phyloP scores from a whole-genome alignment of 1,140 invertebrate genomes.

The Potamilus streckersoni region DNA sequence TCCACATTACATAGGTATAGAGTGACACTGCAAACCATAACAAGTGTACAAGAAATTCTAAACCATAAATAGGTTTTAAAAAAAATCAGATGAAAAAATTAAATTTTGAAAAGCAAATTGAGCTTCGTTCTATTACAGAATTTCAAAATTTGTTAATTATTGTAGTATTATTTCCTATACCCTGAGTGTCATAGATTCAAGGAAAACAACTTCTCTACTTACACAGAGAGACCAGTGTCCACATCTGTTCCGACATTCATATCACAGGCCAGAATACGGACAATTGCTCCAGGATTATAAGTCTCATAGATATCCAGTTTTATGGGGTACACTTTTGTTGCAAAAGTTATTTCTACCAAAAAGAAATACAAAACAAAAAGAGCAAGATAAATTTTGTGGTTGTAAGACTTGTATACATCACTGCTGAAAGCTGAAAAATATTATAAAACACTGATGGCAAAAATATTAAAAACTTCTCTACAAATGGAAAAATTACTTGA shows the following conservation, averaged over 20 bases:
- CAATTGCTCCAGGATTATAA: slow-evolving; percentile 88
- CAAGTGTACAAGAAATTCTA: too few species aligned
- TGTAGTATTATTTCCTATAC: too few species aligned
- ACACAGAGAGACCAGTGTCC: slow-evolving; percentile 60
- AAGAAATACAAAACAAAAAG: slow-evolving; percentile 12
- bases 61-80: too few species aligned
- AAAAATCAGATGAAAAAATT: too few species aligned
- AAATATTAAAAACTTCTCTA: too few species aligned
- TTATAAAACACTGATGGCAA: neutral
- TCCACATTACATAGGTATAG: too few species aligned
- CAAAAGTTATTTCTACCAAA: slow-evolving; percentile 73
- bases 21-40: too few species aligned
- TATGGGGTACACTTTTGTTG: slow-evolving; percentile 80
- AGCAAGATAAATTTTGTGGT: neutral
- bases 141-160: too few species aligned
- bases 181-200: neutral
- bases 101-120: too few species aligned
- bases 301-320: slow-evolving; percentile 87
- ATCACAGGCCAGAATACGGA: slow-evolving; percentile 81
- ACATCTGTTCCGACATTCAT: slow-evolving; percentile 44
- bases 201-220: slow-evolving; percentile 32
- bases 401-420: neutral
- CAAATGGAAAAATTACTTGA: too few species aligned
- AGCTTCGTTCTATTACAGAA: too few species aligned
- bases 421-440: neutral